Conservation (phyloP, 2,888 invertebrate genomes). For the Taphrorychus bicolor region DNA sequence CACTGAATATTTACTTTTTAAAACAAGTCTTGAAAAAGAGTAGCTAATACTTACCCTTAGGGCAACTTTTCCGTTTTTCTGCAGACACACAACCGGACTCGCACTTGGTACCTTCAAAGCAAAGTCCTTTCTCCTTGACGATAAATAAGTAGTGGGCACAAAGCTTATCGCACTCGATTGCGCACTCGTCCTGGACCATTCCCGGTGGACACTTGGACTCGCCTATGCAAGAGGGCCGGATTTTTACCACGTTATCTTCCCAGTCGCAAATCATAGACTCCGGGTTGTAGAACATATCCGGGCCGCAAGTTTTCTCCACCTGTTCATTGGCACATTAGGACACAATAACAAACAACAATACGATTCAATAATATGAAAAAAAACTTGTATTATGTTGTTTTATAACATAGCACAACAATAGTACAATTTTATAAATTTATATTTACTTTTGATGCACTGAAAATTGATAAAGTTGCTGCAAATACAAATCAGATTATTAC, state of each 20-base stretch:
- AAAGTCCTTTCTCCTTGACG: slow-evolving; percentile 58
- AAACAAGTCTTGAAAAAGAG: too few species aligned
- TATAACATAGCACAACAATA: too few species aligned
- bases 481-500: too few species aligned
- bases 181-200: slow-evolving; percentile 71
- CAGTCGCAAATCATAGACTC: slow-evolving; percentile 63
- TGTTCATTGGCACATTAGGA: too few species aligned
- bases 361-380: too few species aligned
- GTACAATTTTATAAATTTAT: too few species aligned
- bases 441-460: too few species aligned
- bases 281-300: slow-evolving; percentile 73
- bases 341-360: too few species aligned
- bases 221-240: slow-evolving; percentile 67
- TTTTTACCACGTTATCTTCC: slow-evolving; percentile 61
- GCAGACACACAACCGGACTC: slow-evolving; percentile 54
- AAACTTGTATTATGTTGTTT: too few species aligned
- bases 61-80: slow-evolving; percentile 61
- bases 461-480: too few species aligned
- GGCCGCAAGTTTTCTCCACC: slow-evolving; percentile 72
- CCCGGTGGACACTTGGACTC: slow-evolving; percentile 57
- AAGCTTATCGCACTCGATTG: slow-evolving; percentile 73
- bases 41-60: slow-evolving; percentile 45
- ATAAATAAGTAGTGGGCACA: slow-evolving; percentile 70
- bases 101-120: slow-evolving; percentile 59
- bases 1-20: too few species aligned